These are phyloP conservation scores for Prionace glauca DNA, from an alignment of 2,797 vertebrate genomes.

Conservation along the genomic window DNA sequence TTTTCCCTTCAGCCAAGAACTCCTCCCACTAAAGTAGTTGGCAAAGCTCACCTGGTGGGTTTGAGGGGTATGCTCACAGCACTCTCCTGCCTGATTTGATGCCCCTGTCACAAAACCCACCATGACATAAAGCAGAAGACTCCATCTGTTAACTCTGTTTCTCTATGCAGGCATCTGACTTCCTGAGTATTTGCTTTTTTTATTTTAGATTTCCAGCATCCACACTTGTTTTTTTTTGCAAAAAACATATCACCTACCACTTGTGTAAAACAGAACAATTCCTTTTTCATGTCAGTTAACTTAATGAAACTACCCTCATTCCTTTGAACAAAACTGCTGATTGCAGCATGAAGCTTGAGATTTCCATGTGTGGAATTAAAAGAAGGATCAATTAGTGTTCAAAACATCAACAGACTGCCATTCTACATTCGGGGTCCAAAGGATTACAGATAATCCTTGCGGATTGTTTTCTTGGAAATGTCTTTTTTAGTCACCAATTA, in stretches of 20 bases:
- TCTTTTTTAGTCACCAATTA: background rate
- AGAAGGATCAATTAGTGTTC: background rate
- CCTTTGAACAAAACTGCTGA: background rate
- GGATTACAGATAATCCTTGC: background rate
- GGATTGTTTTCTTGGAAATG: background rate
- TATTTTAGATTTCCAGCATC: background rate
- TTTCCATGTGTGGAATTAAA: background rate
- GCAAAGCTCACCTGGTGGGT: too few relatives aligned
- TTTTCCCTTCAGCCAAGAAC: too few relatives aligned
- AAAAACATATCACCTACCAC: background rate
- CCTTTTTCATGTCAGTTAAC: background rate
- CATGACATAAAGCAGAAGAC: too few relatives aligned
- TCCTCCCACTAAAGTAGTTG: too few relatives aligned
- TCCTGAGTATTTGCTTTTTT: background rate
- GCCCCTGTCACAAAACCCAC: too few relatives aligned
- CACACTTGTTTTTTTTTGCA: background rate
- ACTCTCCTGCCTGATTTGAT: too few relatives aligned
- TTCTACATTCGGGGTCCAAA: background rate
- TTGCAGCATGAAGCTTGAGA: background rate
- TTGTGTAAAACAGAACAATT: background rate
- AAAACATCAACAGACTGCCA: too few relatives aligned
- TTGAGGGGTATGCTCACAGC: too few relatives aligned
- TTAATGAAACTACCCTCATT: background rate
- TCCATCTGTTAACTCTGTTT: background rate
- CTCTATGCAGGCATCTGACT: background rate